These are phyloP conservation scores for Tapirus terrestris DNA, from an alignment of 2,113 vertebrate genomes.

Conservation along the genomic window DNA sequence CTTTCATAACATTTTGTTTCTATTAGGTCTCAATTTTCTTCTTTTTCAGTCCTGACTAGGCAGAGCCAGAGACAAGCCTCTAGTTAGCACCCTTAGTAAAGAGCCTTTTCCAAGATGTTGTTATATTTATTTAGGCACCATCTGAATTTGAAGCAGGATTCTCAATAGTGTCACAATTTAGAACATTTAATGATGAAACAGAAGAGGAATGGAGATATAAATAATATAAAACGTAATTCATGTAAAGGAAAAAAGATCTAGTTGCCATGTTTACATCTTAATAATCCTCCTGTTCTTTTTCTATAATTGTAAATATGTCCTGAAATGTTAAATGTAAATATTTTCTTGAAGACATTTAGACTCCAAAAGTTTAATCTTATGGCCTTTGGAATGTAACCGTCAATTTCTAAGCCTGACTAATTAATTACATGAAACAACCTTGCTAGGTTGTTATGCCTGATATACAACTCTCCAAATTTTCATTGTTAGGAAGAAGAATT, in stretches of 20 bases:
- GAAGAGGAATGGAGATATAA: not conserved
- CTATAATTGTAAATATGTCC: not conserved
- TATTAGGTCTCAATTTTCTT: not conserved
- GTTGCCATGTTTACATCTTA: not conserved
- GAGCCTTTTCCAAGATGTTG: not conserved
- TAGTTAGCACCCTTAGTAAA: not conserved
- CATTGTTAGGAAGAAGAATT: not conserved
- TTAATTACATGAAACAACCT: not conserved
- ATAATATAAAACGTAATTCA: not conserved
- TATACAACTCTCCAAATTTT: not conserved
- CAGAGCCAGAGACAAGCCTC: not conserved
- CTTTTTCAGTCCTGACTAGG: not conserved
- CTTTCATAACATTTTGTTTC: not conserved
- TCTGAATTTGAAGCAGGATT: not conserved
- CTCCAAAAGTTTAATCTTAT: not conserved
- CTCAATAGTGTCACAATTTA: not conserved
- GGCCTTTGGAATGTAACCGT: not conserved
- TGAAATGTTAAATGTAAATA: not conserved
- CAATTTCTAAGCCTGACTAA: not conserved
- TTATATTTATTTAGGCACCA: not conserved
- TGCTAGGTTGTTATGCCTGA: not conserved
- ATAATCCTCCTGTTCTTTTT: not conserved
- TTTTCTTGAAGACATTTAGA: not conserved
- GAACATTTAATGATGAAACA: not conserved
- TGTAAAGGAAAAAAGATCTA: not conserved